Base-by-base conservation (phyloP, 92 coral and sea anemone genomes). In the Epizoanthus rinbou region DNA sequence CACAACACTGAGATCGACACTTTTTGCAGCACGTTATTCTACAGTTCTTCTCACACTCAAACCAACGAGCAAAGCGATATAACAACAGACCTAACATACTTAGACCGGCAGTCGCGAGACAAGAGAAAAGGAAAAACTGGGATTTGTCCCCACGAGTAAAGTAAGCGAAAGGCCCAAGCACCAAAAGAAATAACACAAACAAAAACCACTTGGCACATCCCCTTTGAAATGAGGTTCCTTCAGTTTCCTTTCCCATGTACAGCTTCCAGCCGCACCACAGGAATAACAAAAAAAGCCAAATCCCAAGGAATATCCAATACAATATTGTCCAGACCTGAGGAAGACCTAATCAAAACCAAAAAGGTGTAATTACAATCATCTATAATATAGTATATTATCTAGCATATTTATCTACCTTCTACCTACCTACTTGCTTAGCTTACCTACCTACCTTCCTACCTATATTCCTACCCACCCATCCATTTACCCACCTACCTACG, bases 51-150 rank as follows among this genome's bases (percentile, higher is more conserved):
- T 84, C 17, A 57, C 78, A 62, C 14, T 76, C 79, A 35, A 88
- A 53, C 24, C 88, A 56, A 14, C 47, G 21, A n/a, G 88, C 81
- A 17, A 80, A 50, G 54, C 80, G 84, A 41, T 85, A 78, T 19
- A 88, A 50, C 68, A 91, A 47, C 80, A 90, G 87, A 11, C 97
- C 97, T 0, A 80, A 43, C 57, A 93, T 90, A 43, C 88, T 59
- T 13, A 83, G 56, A 28, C 84, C 84, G 15, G 90, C 94, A 1
- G 95, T 91, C 13, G 91, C 93, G 22, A 95, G 88, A 76, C 98
- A 95, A 3, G 98, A 83, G 72, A 91, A 89, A 85, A 95, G 87
- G 83, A 95, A 95, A 80, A 95, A 89, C 80, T 89, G 92, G 0
- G 98, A 93, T 91, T 91, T 91, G 79, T 95, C 98, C 37, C 85